Conservation (phyloP, 1,140 invertebrate species). For the Steinernema khuongi region DNA sequence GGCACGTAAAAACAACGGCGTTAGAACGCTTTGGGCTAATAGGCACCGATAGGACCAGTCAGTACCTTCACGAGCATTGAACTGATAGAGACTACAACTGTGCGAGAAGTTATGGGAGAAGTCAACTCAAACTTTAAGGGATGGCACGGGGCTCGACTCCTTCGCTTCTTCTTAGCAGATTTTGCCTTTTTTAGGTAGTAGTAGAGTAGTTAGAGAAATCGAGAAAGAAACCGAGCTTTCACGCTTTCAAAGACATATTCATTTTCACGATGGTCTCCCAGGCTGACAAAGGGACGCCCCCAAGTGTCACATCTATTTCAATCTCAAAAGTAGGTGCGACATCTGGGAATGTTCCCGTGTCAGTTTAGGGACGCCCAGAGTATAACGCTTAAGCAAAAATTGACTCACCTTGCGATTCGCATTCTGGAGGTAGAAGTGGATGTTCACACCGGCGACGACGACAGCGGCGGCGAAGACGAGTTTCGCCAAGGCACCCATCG, state of each 20-base stretch:
- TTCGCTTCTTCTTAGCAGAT: background rate
- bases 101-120: too few species aligned
- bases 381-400: background rate
- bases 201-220: background rate
- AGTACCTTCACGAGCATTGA: background rate
- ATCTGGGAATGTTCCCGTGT: background rate
- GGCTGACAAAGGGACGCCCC: background rate
- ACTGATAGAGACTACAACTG: background rate
- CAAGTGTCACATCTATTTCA: background rate
- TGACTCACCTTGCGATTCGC: background rate
- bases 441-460: background rate
- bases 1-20: too few species aligned
- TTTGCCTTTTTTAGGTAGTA: background rate
- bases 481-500: constrained; percentile 1
- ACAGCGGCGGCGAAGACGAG: background rate
- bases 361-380: background rate
- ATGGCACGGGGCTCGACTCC: background rate
- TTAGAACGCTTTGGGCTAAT: too few species aligned
- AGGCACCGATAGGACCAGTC: background rate
- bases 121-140: background rate
- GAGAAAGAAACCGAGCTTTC: background rate
- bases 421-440: constrained; percentile 3
- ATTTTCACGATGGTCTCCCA: too few species aligned
- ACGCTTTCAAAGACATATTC: too few species aligned
- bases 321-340: background rate